Evolutionary conservation across 2,888 invertebrate genomes (phyloP).

Genomic region (Quadroppia sp.): DNA sequence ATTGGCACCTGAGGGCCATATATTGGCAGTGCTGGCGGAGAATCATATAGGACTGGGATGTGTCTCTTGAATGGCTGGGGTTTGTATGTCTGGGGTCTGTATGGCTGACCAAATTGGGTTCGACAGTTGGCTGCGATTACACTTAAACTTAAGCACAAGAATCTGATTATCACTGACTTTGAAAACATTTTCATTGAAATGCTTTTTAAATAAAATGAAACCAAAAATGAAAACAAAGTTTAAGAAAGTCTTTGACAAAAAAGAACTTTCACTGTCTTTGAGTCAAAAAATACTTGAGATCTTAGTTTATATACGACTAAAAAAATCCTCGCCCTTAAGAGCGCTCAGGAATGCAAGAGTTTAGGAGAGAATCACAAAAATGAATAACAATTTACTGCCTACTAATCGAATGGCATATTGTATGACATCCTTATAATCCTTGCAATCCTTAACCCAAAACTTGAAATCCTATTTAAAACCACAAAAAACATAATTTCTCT

Average conservation of each 20-base stretch:
- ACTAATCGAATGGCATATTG: background rate
- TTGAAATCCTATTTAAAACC: background rate
- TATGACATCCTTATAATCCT: conserved; percentile 28
- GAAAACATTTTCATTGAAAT: conserved; percentile 20
- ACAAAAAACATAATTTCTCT: background rate
- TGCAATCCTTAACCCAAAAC: conserved; percentile 22
- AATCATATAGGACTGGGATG: no score
- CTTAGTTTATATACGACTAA: conserved; percentile 6
- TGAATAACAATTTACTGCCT: conserved; percentile 29
- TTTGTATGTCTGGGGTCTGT: no score
- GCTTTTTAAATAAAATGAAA: conserved; percentile 7
- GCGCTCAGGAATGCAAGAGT: conserved; percentile 12
- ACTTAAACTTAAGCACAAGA: conserved; percentile 7
- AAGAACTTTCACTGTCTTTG: conserved; percentile 6
- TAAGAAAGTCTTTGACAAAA: background rate
- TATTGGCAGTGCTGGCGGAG: conserved; percentile 9
- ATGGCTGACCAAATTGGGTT: background rate
- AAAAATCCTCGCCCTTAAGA: conserved; percentile 7
- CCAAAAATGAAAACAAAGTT: background rate
- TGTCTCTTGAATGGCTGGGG: no score
- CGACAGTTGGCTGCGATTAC: background rate
- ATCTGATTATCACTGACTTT: background rate
- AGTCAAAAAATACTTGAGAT: background rate
- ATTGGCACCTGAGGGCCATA: conserved; percentile 20
- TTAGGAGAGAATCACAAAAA: background rate